Base-by-base conservation (phyloP, 2,888 invertebrate species). In the Ypsolopha sequella region DNA sequence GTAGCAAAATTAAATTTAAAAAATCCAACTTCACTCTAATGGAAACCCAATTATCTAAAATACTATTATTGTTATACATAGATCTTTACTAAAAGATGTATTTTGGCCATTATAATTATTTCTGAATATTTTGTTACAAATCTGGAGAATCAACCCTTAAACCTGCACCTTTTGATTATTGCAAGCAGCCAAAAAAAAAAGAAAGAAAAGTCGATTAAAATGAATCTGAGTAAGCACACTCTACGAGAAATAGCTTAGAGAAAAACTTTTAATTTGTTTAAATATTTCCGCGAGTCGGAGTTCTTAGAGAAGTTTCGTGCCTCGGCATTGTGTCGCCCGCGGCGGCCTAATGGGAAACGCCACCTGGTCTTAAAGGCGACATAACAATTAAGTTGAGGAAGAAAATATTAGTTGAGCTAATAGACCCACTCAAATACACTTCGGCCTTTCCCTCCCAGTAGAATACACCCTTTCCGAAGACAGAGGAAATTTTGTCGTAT, bases 211-310 rank as follows among this genome's bases (percentile, higher is more conserved):
- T 53, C 66, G 70, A 76, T 77, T 67, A 70, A 72, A 70, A 70
- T 65, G 66, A 73, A 74, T 69, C 71, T 70, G 67, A 76, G 73
- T 70, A 70, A 75, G 68, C 67, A 69, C 64, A 69, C 63, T 69
- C 66, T 71, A 68, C 67, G 63, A 63, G 68, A 74, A 75, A 74
- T 71, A 64, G 67, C 62, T 71, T 73, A 71, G 76, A 74, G 76
- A 70, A 77, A 80, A 86, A 84, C 76, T 85, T 84, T 82, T 80
- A 82, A 84, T 85, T 85, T 80, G 80, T 80, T 84, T 79, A 81
- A 82, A 84, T 79, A 84, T 84, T 82, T 81, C 78, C 73, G 68
- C 68, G 70, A 66, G 63, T 33, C 60, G 58, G 65, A 62, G 64
- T 68, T 74, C 69, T 67, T 62, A 68, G 66, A 66, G 72, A 68